Evolutionary conservation across 1,140 invertebrate genomes (phyloP), one percentile per base, ranked within the genome.

Genomic region (Dysdera silvatica): DNA sequence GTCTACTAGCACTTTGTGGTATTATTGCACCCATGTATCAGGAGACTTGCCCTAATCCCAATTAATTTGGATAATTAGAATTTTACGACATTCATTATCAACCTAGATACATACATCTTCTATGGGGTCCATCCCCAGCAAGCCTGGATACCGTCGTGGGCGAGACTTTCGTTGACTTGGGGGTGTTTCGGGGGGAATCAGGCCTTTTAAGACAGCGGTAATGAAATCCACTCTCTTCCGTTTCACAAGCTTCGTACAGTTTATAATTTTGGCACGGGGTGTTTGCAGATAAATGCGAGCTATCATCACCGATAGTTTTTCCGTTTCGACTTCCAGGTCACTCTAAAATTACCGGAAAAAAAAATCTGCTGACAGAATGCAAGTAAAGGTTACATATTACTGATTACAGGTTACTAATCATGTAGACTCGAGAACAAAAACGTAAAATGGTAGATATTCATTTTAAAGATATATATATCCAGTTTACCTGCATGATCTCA

Each of bases 401-500:
- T 16, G 20, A 40, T 20, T 40, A 40, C 20, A 40, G 20, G 20
- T 16, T 40, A 20, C 37, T n/a, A n/a, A 40, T 40, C 20, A 40
- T 40, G 16, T 40, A 16, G 37, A 20, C 20, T 40, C 37, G 16
- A 16, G 20, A 40, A 40, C 14, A 40, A 40, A 40, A 40, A 40
- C 14, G 16, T 40, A 16, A 40, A n/a, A n/a, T n/a, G 16, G 16
- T 40, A 16, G 14, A 40, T 20, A 40, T 40, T 16, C 20, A 16
- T 40, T 16, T 20, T 16, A 16, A 40, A 16, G 37, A 40, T 40
- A 16, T 20, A 40, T 40, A 16, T 20, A 40, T 16, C 14, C 20
- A 65, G 61, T 18, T 70, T 74, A 84, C 83, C 80, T 84, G 84
- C 82, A 86, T 84, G 69, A 83, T 84, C 73, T 86, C 84, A 76